These are phyloP conservation scores for Heterohyrax brucei DNA, from an alignment of 2,797 vertebrate genomes.

Conservation along the genomic window DNA sequence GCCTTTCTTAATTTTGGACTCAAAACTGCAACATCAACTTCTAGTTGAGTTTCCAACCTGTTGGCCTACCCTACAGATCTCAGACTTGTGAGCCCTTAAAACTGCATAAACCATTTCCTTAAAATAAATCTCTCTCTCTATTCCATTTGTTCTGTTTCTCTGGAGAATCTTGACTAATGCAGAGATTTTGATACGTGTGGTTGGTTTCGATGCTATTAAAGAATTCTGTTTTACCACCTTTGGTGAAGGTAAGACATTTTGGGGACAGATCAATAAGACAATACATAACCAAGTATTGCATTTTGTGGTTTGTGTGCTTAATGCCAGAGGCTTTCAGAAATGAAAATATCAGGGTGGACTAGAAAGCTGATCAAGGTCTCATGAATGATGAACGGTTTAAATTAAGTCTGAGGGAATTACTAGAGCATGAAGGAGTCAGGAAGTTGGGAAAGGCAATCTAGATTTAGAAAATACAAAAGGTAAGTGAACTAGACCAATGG, in stretches of 20 bases:
- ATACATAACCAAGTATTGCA: background rate
- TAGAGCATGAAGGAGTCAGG: background rate
- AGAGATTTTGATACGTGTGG: background rate
- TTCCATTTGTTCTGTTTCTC: background rate
- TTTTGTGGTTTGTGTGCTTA: slow-evolving; percentile 30
- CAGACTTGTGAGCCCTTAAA: background rate
- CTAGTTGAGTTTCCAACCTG: background rate
- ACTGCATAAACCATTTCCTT: background rate
- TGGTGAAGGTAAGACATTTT: slow-evolving; percentile 11
- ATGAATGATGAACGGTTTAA: background rate
- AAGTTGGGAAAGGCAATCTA: background rate
- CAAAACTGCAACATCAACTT: background rate
- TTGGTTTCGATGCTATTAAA: background rate
- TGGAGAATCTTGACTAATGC: background rate
- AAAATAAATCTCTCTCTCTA: background rate
- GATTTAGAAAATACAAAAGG: background rate
- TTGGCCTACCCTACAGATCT: background rate
- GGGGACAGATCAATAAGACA: background rate
- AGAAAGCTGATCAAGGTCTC: background rate
- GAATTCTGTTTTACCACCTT: background rate
- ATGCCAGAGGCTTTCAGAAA: slow-evolving; percentile 15
- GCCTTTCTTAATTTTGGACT: background rate
- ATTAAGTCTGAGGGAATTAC: background rate
- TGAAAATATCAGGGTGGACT: background rate
- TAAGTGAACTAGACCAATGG: accelerated